A percentile compares a stretch with the other conserved stretches of the same genome.
These are phyloP conservation scores for Mesitornis unicolor DNA, from an alignment of 2,113 vertebrate species.

Conservation along the genomic window DNA sequence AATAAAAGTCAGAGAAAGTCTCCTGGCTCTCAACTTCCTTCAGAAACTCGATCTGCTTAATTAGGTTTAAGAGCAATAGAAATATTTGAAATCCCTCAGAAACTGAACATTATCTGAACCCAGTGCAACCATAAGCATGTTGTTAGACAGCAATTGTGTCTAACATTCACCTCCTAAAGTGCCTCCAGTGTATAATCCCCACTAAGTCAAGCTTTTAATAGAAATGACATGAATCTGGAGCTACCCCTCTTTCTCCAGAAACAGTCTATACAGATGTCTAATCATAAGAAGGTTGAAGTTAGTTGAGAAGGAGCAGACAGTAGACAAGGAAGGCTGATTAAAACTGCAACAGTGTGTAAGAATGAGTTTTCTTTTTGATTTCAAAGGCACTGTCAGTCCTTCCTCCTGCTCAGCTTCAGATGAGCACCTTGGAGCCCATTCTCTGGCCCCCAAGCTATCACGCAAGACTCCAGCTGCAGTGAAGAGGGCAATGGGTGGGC, in stretches of 20 bases:
- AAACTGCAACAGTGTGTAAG: neutral
- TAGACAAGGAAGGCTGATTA: slow-evolving; percentile 1
- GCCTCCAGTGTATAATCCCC: neutral
- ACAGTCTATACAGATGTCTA: slow-evolving; percentile 6
- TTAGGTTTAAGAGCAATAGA: slow-evolving; percentile 1
- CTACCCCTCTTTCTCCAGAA: neutral
- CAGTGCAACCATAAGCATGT: neutral
- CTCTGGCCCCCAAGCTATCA: neutral
- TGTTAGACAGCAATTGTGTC: slow-evolving; percentile 4
- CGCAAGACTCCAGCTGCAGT: neutral
- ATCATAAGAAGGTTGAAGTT: neutral
- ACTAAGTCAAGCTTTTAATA: neutral
- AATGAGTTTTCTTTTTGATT: neutral
- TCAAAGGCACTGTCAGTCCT: neutral
- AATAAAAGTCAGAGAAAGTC: neutral
- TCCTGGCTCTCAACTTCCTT: neutral
- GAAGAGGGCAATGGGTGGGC: neutral
- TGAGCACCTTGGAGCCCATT: neutral
- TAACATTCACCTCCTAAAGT: neutral
- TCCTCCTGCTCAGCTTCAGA: neutral
- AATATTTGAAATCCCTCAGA: slow-evolving; percentile 10
- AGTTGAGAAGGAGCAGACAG: neutral
- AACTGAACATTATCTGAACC: neutral
- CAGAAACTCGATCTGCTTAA: neutral
- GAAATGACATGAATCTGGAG: slow-evolving; percentile 5